Base-by-base conservation (phyloP, 2,113 vertebrate genomes). In the Menidia beryllina region DNA sequence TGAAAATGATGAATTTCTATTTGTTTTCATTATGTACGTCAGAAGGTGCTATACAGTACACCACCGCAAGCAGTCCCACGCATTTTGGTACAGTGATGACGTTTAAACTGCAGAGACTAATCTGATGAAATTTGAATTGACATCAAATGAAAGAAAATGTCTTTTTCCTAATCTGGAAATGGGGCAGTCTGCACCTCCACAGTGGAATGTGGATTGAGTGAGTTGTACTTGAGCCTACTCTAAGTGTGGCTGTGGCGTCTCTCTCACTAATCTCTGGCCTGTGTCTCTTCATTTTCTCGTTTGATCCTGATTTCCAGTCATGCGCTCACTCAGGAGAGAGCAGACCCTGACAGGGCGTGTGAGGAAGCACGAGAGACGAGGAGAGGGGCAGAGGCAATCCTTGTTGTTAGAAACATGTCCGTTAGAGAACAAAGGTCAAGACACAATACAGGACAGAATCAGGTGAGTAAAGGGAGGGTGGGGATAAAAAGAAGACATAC, bases 241-340 rank as follows among this genome's bases (percentile, higher is more conserved):
- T 51, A 25, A 14, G 34, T 45, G 58, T 8, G 43, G 48, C 61
- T 53, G 24, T 26, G 41, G 41, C 39, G 53, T 4, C 13, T 64
- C 58, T 74, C 45, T 38, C 7, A 51, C 61, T 84, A 70, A 83
- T 81, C 76, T 78, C 67, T 69, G 67, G 36, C 59, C 52, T 17
- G 12, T 0, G 27, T 41, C 49, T 75, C 55, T 58, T 68, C 17
- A 12, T 3, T 30, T 39, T 25, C 38, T 72, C 70, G 71, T 87
- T 90, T 87, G 85, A 84, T 84, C 60, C 43, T 77, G 62, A 61
- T 65, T n/a, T 66, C 53, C 8, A 59, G 70, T 76, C 75, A 66
- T 52, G 68, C 34, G 51, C 25, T 79, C 21, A 77, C 61, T 23
- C 73, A 77, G 57, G 20, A 74, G 60, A 65, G 57, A 30, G 54